Base-by-base conservation (phyloP, 53 echinoderm and acorn worm species). In the Astropecten irregularis region DNA sequence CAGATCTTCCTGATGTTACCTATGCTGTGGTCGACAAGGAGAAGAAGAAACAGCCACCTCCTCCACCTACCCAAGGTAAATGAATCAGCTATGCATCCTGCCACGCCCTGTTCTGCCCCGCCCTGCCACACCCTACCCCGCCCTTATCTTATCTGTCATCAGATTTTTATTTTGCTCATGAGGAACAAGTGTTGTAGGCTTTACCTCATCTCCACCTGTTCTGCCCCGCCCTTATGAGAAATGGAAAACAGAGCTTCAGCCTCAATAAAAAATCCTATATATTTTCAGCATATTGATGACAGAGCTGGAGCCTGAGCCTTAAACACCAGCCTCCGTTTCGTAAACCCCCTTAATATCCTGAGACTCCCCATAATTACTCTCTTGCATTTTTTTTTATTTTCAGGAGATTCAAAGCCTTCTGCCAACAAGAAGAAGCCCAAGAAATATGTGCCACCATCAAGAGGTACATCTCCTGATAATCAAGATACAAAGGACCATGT, bases 391-490 rank as follows among this genome's bases (percentile, higher is more conserved):
- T n/a, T 64, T 64, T 13, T 64, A 4, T 1, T 64, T 35, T n/a
- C n/a, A n/a, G n/a, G n/a, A n/a, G n/a, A n/a, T n/a, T n/a, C n/a
- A n/a, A n/a, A n/a, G n/a, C n/a, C n/a, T n/a, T n/a, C n/a, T n/a
- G n/a, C n/a, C n/a, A n/a, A 52, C 9, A 64, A n/a, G 36, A 64
- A 64, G 64, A 64, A 64, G 36, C 64, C 64, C 37, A 64, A 64
- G 64, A 64, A 64, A 20, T 64, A 64, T 64, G 64, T 64, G 16
- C 64, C 64, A 16, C 64, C 64, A n/a, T 64, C 64, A n/a, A 36
- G 37, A 64, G 64, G 64, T 64, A 64, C 2, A 37, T 42, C 42
- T 42, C 42, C 42, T n/a, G n/a, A n/a, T n/a, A n/a, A n/a, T n/a
- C n/a, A n/a, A n/a, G n/a, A n/a, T n/a, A n/a, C n/a, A n/a, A n/a